phyloP scores from a whole-genome alignment of 2,113 vertebrate species.

The Xerus inauris region DNA sequence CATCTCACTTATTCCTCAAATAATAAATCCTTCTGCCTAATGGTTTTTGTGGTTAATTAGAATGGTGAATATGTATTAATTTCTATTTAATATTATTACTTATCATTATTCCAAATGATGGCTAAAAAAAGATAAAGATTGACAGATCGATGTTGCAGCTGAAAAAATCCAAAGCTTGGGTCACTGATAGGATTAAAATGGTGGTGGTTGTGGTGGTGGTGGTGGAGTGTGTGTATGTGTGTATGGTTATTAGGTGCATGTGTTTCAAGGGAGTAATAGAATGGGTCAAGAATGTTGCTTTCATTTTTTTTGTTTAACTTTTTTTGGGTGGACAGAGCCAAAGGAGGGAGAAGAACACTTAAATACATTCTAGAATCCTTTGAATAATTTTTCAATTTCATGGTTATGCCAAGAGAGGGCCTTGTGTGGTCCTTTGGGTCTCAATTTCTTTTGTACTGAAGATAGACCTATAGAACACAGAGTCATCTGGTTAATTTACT shows the following conservation, averaged over 20 bases:
- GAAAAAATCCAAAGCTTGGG: background rate
- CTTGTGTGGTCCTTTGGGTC: background rate
- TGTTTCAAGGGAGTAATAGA: background rate
- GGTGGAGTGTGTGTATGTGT: no score
- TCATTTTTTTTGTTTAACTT: background rate
- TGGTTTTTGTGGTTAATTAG: background rate
- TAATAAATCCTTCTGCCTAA: background rate
- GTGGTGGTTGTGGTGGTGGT: background rate
- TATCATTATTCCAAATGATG: background rate
- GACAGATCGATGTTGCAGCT: background rate
- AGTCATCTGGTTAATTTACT: constrained; percentile 16
- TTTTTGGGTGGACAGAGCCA: background rate
- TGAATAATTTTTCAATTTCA: background rate
- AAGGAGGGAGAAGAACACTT: no score
- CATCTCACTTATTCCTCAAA: background rate
- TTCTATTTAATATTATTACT: background rate
- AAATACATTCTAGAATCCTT: background rate
- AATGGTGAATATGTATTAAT: background rate
- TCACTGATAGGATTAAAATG: background rate
- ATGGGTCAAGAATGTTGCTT: background rate
- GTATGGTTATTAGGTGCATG: background rate
- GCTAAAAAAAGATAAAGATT: background rate
- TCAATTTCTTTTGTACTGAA: constrained; percentile 23
- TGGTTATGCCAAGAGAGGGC: background rate
- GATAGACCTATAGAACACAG: background rate